phyloP scores from a whole-genome alignment of 2,113 vertebrate species.

The Leucopternis melanops region DNA sequence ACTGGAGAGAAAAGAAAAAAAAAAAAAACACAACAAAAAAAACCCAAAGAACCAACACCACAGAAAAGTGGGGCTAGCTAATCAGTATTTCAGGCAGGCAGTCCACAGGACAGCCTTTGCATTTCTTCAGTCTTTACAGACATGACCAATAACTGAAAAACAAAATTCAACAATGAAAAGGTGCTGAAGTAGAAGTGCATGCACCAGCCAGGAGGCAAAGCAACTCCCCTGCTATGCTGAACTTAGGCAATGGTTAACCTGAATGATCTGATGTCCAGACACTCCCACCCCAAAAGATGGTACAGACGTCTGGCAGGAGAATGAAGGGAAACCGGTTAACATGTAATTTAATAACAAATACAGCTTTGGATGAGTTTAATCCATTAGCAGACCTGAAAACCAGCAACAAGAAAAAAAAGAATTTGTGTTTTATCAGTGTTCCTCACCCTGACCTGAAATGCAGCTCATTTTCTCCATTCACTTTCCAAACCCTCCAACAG shows the following conservation, averaged over 20 bases:
- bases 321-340: background rate
- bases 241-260: background rate
- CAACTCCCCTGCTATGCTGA: background rate
- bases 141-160: background rate
- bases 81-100: background rate
- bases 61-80: background rate
- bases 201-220: background rate
- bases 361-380: background rate
- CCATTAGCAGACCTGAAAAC: background rate
- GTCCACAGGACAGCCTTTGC: background rate
- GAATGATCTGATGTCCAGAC: background rate
- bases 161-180: background rate
- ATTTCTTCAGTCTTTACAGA: background rate
- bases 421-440: background rate
- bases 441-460: accelerated
- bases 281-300: background rate
- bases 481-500: background rate
- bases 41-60: too few relatives aligned
- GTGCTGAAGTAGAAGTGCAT: background rate
- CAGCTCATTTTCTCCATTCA: background rate
- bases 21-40: background rate
- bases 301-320: background rate
- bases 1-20: background rate
- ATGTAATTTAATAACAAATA: background rate
- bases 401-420: background rate